phyloP scores from a whole-genome alignment of 2,888 invertebrate genomes.

The Myathropa florea region DNA sequence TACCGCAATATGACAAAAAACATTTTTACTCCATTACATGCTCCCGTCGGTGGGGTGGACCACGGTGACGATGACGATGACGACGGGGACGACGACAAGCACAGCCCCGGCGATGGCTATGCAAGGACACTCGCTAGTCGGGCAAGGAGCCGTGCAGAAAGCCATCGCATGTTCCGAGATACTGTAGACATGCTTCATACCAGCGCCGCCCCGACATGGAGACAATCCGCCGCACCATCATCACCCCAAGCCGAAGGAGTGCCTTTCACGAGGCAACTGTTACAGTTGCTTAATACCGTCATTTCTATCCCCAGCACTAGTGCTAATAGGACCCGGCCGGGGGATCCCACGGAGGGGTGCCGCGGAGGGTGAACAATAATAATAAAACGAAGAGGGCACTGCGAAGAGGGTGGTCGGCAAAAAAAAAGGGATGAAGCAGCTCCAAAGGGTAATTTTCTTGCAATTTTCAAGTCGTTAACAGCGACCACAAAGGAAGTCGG shows the following conservation, averaged over 20 bases:
- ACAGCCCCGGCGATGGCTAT: neutral
- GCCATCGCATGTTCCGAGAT: conserved; percentile 65
- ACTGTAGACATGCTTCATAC: conserved; percentile 65
- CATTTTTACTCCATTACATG: conserved; percentile 69
- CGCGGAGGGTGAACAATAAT: conserved; percentile 17
- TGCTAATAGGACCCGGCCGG: conserved; percentile 41
- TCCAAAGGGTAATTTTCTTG: conserved; percentile 77
- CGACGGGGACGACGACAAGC: conserved; percentile 5
- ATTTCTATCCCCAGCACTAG: conserved; percentile 41
- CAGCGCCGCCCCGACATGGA: conserved; percentile 26
- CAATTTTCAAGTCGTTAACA: conserved; percentile 80
- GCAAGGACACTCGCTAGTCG: conserved; percentile 14
- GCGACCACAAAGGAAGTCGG: conserved; percentile 70
- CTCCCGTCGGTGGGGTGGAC: conserved; percentile 30
- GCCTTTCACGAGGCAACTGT: conserved; percentile 49
- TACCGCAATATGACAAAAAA: conserved; percentile 71
- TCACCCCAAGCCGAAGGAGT: conserved; percentile 12
- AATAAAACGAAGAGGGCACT: conserved; percentile 35
- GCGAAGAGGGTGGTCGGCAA: neutral
- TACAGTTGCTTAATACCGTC: conserved; percentile 68
- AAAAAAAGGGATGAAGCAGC: conserved; percentile 4
- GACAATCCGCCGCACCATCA: conserved; percentile 56
- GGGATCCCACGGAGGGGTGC: conserved; percentile 1
- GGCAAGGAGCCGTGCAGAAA: conserved; percentile 60
- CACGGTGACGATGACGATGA: conserved; percentile 19